phyloP scores from a whole-genome alignment of 2,113 vertebrate species.

The Callaeas wilsoni region DNA sequence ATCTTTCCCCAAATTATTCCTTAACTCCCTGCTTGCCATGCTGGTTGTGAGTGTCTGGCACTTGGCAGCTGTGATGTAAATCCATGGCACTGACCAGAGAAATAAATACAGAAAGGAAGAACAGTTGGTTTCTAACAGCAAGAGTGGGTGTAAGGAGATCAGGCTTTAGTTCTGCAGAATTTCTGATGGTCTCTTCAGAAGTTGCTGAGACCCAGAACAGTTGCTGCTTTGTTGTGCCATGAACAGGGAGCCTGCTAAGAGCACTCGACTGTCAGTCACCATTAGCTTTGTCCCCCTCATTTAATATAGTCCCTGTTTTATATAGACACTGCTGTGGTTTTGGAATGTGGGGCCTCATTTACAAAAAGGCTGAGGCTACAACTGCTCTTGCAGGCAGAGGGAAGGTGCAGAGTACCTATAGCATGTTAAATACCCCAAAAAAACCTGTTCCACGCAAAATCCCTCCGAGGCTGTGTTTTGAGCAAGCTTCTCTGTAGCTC shows the following conservation, averaged over 20 bases:
- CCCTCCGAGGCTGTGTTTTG: neutral
- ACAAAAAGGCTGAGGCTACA: neutral
- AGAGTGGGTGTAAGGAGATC: neutral
- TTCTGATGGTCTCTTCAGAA: neutral
- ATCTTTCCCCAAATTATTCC: neutral
- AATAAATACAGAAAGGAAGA: neutral
- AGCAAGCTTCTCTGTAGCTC: neutral
- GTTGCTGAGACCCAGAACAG: neutral
- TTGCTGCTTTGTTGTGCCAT: neutral
- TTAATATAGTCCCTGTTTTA: neutral
- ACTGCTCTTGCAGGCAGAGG: neutral
- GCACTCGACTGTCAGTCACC: neutral
- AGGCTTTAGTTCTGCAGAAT: neutral
- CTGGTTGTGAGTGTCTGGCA: neutral
- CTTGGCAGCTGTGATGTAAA: neutral
- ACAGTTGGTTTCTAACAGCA: neutral
- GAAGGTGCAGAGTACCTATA: neutral
- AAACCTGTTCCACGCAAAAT: neutral
- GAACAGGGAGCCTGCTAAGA: neutral
- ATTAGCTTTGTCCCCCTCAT: neutral
- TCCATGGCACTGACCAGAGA: neutral
- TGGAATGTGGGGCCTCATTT: neutral
- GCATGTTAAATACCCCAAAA: neutral
- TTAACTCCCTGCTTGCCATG: neutral
- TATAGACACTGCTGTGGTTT: neutral